phyloP scores from a whole-genome alignment of 2,888 invertebrate species.

The Acanthoscelides obtectus region DNA sequence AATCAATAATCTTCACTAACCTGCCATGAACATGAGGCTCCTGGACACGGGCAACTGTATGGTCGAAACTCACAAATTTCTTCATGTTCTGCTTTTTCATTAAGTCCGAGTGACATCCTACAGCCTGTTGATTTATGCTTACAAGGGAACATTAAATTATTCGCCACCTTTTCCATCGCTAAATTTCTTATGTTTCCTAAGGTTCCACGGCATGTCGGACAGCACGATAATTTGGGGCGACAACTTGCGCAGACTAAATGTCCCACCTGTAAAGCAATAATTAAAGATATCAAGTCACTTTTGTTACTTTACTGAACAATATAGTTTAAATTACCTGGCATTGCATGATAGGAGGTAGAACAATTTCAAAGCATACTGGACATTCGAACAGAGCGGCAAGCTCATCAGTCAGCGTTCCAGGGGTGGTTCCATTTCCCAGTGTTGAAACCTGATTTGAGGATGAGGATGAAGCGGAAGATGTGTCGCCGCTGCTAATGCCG shows the following conservation, averaged over 20 bases:
- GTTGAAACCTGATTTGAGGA: conserved; percentile 34
- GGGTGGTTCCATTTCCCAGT: conserved; percentile 45
- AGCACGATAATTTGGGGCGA: conserved; percentile 93
- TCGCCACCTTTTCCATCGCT: conserved; percentile 98
- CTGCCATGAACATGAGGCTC: conserved; percentile 99
- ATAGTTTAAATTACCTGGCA: conserved; percentile 59
- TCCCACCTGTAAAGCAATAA: conserved; percentile 59
- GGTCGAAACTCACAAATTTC: conserved; percentile 98
- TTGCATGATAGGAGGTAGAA: conserved; percentile 96
- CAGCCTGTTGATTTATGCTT: conserved; percentile 97
- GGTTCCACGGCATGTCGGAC: conserved; percentile 97
- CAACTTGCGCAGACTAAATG: conserved; percentile 98
- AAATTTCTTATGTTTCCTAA: conserved; percentile 95
- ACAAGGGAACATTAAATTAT: conserved; percentile 97
- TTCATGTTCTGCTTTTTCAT: conserved; percentile 98
- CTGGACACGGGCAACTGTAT: conserved; percentile 99
- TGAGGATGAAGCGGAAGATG: conserved; percentile 31
- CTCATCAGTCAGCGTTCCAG: conserved; percentile 74
- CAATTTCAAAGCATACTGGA: conserved; percentile 99
- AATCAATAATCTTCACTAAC: conserved; percentile 21
- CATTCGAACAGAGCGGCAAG: conserved; percentile 90
- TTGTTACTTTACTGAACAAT: neutral
- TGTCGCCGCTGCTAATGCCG: conserved; percentile 34
- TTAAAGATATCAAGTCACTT: neutral
- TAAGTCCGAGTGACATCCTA: conserved; percentile 83